These are phyloP conservation scores for Pseudomugil gertrudae DNA, from an alignment of 2,797 vertebrate genomes.

Conservation along the genomic window DNA sequence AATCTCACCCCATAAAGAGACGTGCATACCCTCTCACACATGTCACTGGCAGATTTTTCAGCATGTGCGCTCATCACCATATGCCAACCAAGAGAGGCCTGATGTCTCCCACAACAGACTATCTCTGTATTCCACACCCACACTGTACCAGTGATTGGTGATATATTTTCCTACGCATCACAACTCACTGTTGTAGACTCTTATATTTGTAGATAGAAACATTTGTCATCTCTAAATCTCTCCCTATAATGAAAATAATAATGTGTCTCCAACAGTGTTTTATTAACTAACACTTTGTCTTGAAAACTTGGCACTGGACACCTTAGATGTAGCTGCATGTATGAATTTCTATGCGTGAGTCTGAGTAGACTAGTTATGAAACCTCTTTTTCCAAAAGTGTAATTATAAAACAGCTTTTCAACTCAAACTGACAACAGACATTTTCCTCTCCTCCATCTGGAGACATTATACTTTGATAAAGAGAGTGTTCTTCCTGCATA, in stretches of 20 bases:
- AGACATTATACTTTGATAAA: constrained; percentile 70
- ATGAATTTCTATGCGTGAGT: constrained; percentile 1
- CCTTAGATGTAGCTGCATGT: neutral
- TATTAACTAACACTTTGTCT: neutral
- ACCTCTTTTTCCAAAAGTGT: constrained; percentile 33
- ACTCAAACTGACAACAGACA: constrained; percentile 57
- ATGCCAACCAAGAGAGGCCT: constrained; percentile 69
- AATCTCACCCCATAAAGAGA: constrained; percentile 48
- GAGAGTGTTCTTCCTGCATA: constrained; percentile 57
- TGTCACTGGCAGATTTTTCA: constrained; percentile 72
- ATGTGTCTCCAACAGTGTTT: neutral
- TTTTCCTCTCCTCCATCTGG: constrained; percentile 48
- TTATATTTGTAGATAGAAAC: constrained; percentile 28
- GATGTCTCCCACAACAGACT: constrained; percentile 56
- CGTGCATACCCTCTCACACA: constrained; percentile 64
- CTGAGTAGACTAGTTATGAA: constrained; percentile 17
- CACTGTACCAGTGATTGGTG: constrained; percentile 21
- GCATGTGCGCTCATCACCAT: constrained; percentile 69
- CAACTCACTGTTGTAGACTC: no score
- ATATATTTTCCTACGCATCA: constrained; percentile 6
- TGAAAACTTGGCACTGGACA: neutral
- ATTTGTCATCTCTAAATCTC: constrained; percentile 17
- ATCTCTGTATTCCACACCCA: constrained; percentile 62
- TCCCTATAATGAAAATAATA: neutral
- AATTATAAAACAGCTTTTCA: constrained; percentile 62